Conservation (phyloP, 2,113 vertebrate genomes). For the Amazona guildingii region DNA sequence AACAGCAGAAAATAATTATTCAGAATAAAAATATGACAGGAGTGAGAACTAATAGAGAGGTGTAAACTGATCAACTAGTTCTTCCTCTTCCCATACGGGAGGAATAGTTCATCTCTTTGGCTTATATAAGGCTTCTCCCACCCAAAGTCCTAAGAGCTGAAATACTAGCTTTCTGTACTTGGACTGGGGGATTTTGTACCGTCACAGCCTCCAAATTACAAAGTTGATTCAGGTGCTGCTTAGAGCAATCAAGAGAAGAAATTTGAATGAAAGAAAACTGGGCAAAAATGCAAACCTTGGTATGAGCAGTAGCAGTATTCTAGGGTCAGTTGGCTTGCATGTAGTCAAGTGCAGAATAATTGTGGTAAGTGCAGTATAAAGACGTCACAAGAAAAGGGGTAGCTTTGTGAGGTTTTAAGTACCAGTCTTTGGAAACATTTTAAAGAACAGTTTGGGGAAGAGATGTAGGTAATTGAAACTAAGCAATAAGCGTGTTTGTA, state of each 20-base stretch:
- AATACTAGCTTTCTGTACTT: not conserved
- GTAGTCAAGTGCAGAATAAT: not conserved
- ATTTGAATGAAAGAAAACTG: not conserved
- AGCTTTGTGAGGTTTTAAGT: not conserved
- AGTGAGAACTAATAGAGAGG: not conserved
- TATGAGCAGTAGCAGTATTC: not conserved
- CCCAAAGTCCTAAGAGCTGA: not conserved
- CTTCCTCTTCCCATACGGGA: not conserved
- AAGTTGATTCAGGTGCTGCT: not conserved
- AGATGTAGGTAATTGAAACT: not conserved
- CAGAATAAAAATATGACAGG: not conserved
- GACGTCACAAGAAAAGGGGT: not conserved
- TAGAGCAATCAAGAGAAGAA: slow-evolving; percentile 8
- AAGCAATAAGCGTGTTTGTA: not conserved
- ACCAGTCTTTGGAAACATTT: not conserved
- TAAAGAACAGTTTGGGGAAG: not conserved
- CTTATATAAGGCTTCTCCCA: not conserved
- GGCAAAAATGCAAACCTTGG: not conserved
- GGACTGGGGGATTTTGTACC: not conserved
- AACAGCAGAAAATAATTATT: not conserved
- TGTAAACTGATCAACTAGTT: not conserved
- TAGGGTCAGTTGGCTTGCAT: not conserved
- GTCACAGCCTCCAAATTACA: not conserved
- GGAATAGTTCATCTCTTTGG: not conserved
- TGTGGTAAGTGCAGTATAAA: not conserved